Conservation (phyloP, 2,888 invertebrate species). For the Parasteatoda lunata region DNA sequence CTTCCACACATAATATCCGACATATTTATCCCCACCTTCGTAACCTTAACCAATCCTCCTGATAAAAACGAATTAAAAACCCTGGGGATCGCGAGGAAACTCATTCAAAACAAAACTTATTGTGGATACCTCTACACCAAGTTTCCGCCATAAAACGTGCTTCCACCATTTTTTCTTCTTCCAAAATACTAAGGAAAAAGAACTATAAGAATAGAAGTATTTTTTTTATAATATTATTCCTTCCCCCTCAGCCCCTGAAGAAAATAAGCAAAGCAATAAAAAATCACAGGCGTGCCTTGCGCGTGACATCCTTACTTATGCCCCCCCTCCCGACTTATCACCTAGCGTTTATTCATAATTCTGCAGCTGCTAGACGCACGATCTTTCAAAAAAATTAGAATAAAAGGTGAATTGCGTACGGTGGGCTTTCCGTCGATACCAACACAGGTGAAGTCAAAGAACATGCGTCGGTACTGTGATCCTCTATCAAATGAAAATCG, state of each 20-base stretch:
- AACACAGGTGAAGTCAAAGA: not conserved
- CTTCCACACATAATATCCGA: not conserved
- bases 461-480: not conserved
- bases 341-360: constrained; percentile 43
- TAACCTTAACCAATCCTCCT: not conserved
- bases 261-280: constrained; percentile 40
- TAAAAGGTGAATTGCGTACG: not conserved
- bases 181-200: not conserved
- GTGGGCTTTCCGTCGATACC: not conserved
- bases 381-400: constrained; percentile 27
- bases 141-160: too few relatives aligned
- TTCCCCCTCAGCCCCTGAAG: constrained; percentile 2
- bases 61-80: constrained; percentile 8
- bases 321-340: not conserved
- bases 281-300: constrained; percentile 66
- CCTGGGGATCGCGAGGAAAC: not conserved
- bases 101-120: constrained; percentile 4
- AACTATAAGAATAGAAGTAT: constrained; percentile 10
- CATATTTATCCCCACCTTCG: not conserved
- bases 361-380: constrained; percentile 62
- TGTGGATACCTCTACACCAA: too few relatives aligned
- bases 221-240: not conserved
- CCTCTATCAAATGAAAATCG: too few relatives aligned
- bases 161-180: not conserved
- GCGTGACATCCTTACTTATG: constrained; percentile 61